These are phyloP conservation scores for Dendronephthya gigantea DNA, from an alignment of 64 coral and sea anemone genomes.

Conservation along the genomic window DNA sequence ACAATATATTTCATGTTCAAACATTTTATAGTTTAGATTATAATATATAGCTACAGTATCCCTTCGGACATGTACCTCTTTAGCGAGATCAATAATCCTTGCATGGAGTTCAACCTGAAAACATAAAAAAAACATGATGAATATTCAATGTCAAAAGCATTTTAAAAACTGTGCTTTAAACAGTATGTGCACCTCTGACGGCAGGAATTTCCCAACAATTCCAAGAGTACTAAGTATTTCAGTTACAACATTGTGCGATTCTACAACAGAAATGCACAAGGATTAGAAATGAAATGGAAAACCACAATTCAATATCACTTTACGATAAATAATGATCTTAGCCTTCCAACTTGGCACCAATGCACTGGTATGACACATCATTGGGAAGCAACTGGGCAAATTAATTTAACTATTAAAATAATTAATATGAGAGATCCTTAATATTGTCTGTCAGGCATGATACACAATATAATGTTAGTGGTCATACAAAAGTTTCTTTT, in stretches of 20 bases:
- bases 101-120: not conserved
- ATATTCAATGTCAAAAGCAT: not conserved
- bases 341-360: too few species aligned
- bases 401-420: too few species aligned
- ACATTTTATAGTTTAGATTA: too few species aligned
- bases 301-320: not conserved
- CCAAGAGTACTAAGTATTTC: slow-evolving; percentile 61
- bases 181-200: slow-evolving; percentile 47
- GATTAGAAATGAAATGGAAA: not conserved
- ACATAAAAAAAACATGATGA: not conserved
- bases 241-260: slow-evolving; percentile 77
- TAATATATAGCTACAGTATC: too few species aligned
- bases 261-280: slow-evolving; percentile 31
- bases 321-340: not conserved
- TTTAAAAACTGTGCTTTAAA: not conserved
- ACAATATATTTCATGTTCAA: too few species aligned
- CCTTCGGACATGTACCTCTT: too few species aligned
- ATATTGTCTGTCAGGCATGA: too few species aligned
- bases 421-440: too few species aligned
- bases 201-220: slow-evolving; percentile 53
- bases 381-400: too few species aligned
- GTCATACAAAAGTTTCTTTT: too few species aligned
- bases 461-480: too few species aligned
- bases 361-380: too few species aligned
- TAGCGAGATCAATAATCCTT: slow-evolving; percentile 13